Conservation (phyloP, 2,113 vertebrate species). For the Oreochromis aureus region DNA sequence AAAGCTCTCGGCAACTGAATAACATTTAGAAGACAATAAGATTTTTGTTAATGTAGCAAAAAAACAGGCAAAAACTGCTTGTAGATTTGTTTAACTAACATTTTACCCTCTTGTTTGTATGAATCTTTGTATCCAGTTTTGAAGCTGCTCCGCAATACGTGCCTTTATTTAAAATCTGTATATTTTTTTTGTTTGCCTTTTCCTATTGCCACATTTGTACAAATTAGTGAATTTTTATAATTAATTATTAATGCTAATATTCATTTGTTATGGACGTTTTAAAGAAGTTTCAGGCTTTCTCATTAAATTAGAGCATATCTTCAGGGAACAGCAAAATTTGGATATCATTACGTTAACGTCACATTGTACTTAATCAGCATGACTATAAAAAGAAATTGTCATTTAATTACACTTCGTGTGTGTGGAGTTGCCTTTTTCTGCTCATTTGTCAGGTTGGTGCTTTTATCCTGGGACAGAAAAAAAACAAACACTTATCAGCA, state of each 20-base stretch:
- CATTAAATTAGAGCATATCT: neutral
- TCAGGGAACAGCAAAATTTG: neutral
- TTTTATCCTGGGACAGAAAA: neutral
- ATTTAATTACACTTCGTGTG: neutral
- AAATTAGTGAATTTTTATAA: neutral
- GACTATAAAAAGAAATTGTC: neutral
- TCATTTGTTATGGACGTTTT: neutral
- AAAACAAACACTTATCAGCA: neutral
- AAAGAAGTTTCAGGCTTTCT: neutral
- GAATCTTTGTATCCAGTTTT: neutral
- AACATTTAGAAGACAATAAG: neutral
- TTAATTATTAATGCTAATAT: neutral
- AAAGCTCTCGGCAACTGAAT: slow-evolving; percentile 82
- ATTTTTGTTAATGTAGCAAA: neutral
- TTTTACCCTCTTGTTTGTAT: slow-evolving; percentile 23
- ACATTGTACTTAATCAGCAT: neutral
- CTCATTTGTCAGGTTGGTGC: neutral
- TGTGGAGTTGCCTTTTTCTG: neutral
- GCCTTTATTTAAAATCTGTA: neutral
- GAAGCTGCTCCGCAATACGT: neutral
- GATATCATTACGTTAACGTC: neutral
- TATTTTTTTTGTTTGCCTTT: neutral
- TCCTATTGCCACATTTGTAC: neutral
- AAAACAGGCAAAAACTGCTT: neutral
- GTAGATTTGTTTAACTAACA: neutral